Percentiles rank a stretch among this genome's conserved stretches.
These are phyloP conservation scores for Euborellia annulipes DNA, from an alignment of 1,140 invertebrate genomes.

Conservation along the genomic window DNA sequence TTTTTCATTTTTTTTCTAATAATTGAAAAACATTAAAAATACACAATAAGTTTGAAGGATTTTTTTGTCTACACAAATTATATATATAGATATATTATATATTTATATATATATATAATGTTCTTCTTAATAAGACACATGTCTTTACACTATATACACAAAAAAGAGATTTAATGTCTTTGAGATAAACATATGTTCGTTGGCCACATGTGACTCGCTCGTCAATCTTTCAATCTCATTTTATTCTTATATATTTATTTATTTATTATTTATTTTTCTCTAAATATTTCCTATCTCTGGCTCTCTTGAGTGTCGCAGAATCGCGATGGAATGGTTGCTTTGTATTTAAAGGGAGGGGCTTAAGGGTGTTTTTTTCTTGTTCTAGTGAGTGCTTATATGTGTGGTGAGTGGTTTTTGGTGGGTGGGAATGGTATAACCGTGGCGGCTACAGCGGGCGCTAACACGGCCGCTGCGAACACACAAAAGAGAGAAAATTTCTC, in stretches of 20 bases:
- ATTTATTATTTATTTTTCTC: not conserved
- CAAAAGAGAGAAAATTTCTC: slow-evolving; percentile 4
- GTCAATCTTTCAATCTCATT: not conserved
- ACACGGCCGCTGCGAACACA: slow-evolving; percentile 52
- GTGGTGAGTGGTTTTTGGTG: slow-evolving; percentile 37
- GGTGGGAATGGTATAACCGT: slow-evolving; percentile 59
- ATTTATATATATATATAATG: slow-evolving; percentile 8
- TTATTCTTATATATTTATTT: not conserved
- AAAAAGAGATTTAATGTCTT: slow-evolving; percentile 11
- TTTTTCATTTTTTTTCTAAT: too few species aligned
- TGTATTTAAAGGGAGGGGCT: not conserved
- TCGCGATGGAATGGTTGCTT: too few species aligned
- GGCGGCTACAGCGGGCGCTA: slow-evolving; percentile 47
- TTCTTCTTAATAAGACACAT: slow-evolving; percentile 8
- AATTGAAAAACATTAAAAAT: slow-evolving; percentile 13
- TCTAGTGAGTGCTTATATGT: not conserved
- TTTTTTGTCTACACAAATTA: slow-evolving; percentile 8
- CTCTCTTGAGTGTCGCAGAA: slow-evolving; percentile 3
- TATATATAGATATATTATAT: slow-evolving; percentile 14
- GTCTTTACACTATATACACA: slow-evolving; percentile 30
- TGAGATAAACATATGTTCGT: slow-evolving; percentile 8
- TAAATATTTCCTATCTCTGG: slow-evolving; percentile 3
- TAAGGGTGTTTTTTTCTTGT: slow-evolving; percentile 1
- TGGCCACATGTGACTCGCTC: slow-evolving; percentile 5
- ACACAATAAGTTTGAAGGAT: slow-evolving; percentile 8